Conservation (phyloP, 2,888 invertebrate species). For the Choreutis nemorana region DNA sequence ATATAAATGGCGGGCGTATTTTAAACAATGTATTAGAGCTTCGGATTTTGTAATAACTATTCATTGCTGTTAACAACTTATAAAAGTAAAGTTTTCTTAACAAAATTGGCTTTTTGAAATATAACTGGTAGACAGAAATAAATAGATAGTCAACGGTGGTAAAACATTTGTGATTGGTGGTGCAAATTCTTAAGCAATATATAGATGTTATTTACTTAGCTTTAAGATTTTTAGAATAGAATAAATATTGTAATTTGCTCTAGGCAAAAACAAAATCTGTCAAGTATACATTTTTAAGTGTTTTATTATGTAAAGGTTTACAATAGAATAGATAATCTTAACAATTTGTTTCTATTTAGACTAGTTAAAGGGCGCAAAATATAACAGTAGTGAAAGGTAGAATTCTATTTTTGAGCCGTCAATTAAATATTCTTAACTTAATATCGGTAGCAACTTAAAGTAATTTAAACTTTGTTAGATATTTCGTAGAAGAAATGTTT, state of each 20-base stretch:
- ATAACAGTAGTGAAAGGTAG: too few species aligned
- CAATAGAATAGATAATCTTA: too few species aligned
- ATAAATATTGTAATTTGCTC: slow-evolving; percentile 31
- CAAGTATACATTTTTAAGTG: too few species aligned
- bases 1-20: slow-evolving; percentile 39
- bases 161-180: slow-evolving; percentile 53
- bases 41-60: slow-evolving; percentile 5
- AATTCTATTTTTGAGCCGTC: too few species aligned
- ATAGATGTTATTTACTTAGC: slow-evolving; percentile 42
- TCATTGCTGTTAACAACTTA: slow-evolving; percentile 8
- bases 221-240: slow-evolving; percentile 41
- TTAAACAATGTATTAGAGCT: slow-evolving; percentile 32
- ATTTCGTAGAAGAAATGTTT: slow-evolving; percentile 29
- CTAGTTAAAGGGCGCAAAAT: too few species aligned
- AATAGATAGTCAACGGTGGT: slow-evolving; percentile 39
- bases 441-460: too few species aligned
- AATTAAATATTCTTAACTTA: too few species aligned
- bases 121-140: slow-evolving; percentile 4
- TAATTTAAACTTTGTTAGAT: slow-evolving; percentile 24
- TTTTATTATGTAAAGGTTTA: too few species aligned
- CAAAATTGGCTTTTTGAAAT: slow-evolving; percentile 10
- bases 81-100: slow-evolving; percentile 11
- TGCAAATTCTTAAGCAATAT: slow-evolving; percentile 46
- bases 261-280: slow-evolving; percentile 31
- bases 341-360: too few species aligned